phyloP scores from a whole-genome alignment of 2,797 vertebrate species.

The Microctenopoma stevenorrisi region DNA sequence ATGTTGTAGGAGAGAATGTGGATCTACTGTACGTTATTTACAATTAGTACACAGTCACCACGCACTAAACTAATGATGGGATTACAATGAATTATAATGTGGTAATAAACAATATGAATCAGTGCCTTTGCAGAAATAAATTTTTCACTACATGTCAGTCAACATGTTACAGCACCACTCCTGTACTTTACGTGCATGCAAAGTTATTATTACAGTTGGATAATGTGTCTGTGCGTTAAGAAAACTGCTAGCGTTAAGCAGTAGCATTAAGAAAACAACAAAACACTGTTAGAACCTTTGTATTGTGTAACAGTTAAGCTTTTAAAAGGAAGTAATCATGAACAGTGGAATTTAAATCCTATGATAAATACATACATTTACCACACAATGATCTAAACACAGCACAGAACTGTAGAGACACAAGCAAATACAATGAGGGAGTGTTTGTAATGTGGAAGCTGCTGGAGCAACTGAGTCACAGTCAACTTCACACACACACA shows the following conservation, averaged over 20 bases:
- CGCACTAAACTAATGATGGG: background rate
- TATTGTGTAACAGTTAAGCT: background rate
- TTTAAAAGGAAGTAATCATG: background rate
- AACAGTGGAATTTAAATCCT: background rate
- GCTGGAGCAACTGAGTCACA: constrained; percentile 11
- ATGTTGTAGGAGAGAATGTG: no score
- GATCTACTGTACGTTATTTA: background rate
- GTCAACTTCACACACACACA: background rate
- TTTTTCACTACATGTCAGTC: constrained; percentile 13
- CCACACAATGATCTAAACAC: background rate
- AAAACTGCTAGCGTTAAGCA: no score
- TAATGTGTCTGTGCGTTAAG: constrained; percentile 5
- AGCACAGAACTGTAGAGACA: background rate
- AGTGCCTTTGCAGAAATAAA: background rate
- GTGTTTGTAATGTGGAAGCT: no score
- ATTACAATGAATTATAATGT: background rate
- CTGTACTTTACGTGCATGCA: constrained; percentile 31
- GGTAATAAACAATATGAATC: background rate
- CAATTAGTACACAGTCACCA: background rate
- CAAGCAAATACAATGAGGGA: background rate
- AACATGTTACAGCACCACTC: constrained; percentile 26
- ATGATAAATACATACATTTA: background rate
- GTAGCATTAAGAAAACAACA: background rate
- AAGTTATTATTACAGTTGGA: constrained; percentile 33
- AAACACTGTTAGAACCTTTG: background rate